Evolutionary conservation across 2,888 invertebrate species (phyloP).

Genomic region (Craniophora ligustri): DNA sequence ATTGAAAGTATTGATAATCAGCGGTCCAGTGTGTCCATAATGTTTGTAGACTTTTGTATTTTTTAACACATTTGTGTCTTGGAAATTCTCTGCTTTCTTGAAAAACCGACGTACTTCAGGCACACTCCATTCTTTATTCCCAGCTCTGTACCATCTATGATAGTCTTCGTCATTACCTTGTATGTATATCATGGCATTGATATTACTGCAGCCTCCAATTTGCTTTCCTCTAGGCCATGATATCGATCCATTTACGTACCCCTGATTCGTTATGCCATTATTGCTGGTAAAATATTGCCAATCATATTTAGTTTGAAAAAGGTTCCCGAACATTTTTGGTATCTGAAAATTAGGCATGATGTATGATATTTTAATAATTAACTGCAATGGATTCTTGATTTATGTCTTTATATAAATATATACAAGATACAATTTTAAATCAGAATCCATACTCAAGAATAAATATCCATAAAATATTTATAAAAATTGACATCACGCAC

Average conservation of each 20-base stretch:
- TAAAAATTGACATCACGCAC: too few relatives aligned
- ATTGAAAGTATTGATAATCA: conserved; percentile 81
- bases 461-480: too few relatives aligned
- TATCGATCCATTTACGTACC: conserved; percentile 75
- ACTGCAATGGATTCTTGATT: too few relatives aligned
- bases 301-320: conserved; percentile 87
- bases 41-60: conserved; percentile 53
- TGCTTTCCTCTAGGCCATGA: conserved; percentile 90
- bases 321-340: conserved; percentile 44
- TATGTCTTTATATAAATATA: too few relatives aligned
- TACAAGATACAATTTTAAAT: too few relatives aligned
- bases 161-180: conserved; percentile 85
- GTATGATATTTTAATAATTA: not conserved
- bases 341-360: conserved; percentile 60
- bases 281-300: conserved; percentile 95
- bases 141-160: conserved; percentile 83
- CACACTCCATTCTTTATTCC: conserved; percentile 88
- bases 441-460: too few relatives aligned
- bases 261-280: conserved; percentile 91
- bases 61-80: conserved; percentile 57
- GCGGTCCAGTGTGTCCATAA: conserved; percentile 80
- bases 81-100: conserved; percentile 83
- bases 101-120: conserved; percentile 82
- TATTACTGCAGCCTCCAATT: conserved; percentile 87
- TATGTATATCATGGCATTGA: conserved; percentile 89